phyloP scores from a whole-genome alignment of 2,888 invertebrate species.

The Cheilosia soror region DNA sequence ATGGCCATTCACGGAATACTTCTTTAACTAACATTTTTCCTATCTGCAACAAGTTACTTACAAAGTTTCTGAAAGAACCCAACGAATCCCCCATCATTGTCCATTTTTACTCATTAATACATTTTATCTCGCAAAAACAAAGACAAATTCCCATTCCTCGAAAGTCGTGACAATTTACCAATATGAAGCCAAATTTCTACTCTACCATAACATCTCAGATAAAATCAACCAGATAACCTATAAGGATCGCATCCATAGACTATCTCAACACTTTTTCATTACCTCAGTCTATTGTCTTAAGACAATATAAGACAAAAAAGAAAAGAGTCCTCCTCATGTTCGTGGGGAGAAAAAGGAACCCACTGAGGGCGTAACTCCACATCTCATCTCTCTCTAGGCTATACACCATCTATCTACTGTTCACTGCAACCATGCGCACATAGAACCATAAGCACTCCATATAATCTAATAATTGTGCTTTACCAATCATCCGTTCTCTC shows the following conservation, averaged over 20 bases:
- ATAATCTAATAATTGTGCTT: slow-evolving; percentile 74
- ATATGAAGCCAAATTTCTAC: slow-evolving; percentile 27
- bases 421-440: slow-evolving; percentile 15
- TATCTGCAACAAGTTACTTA: not conserved
- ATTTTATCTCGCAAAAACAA: not conserved
- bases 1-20: too few relatives aligned
- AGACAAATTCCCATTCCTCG: not conserved
- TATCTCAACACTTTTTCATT: slow-evolving; percentile 65
- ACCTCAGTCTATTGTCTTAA: slow-evolving; percentile 54
- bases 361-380: slow-evolving; percentile 61
- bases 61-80: not conserved
- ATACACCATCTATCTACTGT: slow-evolving; percentile 58
- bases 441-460: slow-evolving; percentile 70
- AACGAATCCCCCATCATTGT: not conserved
- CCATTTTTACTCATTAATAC: slow-evolving; percentile 5
- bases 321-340: not conserved
- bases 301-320: slow-evolving; percentile 18
- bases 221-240: slow-evolving; percentile 62
- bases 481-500: slow-evolving; percentile 63
- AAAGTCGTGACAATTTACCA: slow-evolving; percentile 66
- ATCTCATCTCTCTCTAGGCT: slow-evolving; percentile 52
- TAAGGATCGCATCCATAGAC: slow-evolving; percentile 40
- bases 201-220: slow-evolving; percentile 25
- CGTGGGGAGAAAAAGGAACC: slow-evolving; percentile 11
- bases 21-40: not conserved